Conservation (phyloP, 2,888 invertebrate species). For the Polydrusus tereticollis region DNA sequence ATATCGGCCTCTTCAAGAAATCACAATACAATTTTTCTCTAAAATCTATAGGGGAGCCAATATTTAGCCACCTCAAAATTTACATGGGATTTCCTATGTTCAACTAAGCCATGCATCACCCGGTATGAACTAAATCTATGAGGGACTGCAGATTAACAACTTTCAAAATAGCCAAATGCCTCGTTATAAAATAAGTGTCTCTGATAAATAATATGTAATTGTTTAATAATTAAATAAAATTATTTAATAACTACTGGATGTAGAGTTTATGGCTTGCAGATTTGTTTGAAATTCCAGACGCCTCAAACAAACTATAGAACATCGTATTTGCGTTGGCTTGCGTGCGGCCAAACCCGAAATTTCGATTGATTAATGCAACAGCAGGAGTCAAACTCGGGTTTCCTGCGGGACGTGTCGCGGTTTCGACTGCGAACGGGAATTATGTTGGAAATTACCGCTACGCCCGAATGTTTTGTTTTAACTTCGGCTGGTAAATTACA, state of each 20-base stretch:
- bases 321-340: conserved; percentile 18
- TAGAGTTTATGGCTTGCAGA: background rate
- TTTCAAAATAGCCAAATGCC: too few species aligned
- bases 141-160: too few species aligned
- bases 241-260: background rate
- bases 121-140: too few species aligned
- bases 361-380: conserved; percentile 45
- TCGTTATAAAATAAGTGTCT: too few species aligned
- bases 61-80: too few species aligned
- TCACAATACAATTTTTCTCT: too few species aligned
- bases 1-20: too few species aligned
- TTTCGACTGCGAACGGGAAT: conserved; percentile 38
- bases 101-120: too few species aligned
- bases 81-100: too few species aligned
- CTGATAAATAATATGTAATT: too few species aligned
- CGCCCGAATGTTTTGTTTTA: conserved; percentile 24
- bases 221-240: background rate
- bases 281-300: background rate
- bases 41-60: too few species aligned
- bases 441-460: conserved; percentile 39
- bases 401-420: conserved; percentile 40
- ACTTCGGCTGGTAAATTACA: background rate
- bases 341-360: conserved; percentile 40
- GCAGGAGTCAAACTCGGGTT: conserved; percentile 42
- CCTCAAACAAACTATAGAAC: background rate